These are phyloP conservation scores for Pogoniulus pusillus DNA, from an alignment of 2,797 vertebrate genomes.

Conservation along the genomic window DNA sequence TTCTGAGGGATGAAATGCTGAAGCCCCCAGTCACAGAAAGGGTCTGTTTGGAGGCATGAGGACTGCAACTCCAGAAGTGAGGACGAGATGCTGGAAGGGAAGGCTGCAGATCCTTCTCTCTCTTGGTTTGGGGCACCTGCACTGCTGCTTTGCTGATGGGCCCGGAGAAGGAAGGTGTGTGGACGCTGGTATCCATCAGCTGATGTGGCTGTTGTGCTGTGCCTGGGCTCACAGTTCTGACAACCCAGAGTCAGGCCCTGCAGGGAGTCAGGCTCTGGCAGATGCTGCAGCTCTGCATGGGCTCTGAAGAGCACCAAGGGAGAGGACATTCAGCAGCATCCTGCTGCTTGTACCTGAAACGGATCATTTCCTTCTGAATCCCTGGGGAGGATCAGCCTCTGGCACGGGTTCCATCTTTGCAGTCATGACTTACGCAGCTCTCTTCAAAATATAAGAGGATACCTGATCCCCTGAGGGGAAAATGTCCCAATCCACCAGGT, in stretches of 20 bases:
- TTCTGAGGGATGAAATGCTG: fast-evolving
- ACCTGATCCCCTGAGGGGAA: conserved; percentile 20
- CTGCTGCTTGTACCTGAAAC: neutral
- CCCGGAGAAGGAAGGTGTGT: neutral
- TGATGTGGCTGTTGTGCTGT: fast-evolving
- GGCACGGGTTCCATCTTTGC: neutral
- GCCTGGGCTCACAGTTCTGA: fast-evolving
- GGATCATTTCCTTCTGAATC: neutral
- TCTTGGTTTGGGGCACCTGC: neutral
- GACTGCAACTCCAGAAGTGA: neutral
- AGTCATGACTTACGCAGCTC: neutral
- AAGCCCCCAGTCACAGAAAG: neutral
- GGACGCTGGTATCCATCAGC: fast-evolving
- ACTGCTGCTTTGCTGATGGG: neutral
- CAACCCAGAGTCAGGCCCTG: fast-evolving
- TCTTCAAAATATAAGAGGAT: conserved; percentile 36
- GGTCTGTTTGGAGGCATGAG: neutral
- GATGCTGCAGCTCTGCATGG: neutral
- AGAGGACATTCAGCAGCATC: neutral
- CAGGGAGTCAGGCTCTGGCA: fast-evolving
- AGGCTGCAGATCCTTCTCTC: neutral
- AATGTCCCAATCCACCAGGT: neutral
- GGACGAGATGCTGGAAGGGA: neutral
- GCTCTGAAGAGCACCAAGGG: neutral
- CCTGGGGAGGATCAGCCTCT: neutral